A percentile compares a stretch with the other conserved stretches of the same genome.
phyloP scores from a whole-genome alignment of 2,113 vertebrate species.

The Microtus ochrogaster region DNA sequence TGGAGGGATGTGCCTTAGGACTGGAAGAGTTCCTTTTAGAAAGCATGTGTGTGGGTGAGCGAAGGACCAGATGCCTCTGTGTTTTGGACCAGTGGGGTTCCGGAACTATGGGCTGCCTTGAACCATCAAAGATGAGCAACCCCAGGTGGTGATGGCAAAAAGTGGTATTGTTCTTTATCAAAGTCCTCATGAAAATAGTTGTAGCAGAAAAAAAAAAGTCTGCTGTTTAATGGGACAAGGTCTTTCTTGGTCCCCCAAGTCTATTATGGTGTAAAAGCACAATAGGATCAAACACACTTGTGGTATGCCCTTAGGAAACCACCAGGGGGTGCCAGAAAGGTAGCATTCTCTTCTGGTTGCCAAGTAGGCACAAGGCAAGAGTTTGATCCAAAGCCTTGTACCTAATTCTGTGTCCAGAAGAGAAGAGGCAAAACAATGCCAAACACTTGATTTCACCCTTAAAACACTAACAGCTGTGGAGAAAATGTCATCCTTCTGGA shows the following conservation, averaged over 20 bases:
- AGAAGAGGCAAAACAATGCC: background rate
- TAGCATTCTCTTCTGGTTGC: background rate
- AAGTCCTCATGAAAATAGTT: conserved; percentile 10
- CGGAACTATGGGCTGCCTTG: background rate
- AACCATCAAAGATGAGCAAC: background rate
- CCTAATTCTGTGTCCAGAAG: background rate
- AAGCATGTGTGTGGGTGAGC: background rate
- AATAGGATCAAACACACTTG: background rate
- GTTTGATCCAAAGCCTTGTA: background rate
- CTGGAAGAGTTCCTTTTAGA: background rate
- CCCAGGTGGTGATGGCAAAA: background rate
- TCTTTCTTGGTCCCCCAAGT: background rate
- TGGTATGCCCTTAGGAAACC: background rate
- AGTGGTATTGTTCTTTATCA: background rate
- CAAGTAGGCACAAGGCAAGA: background rate
- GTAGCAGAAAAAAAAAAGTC: background rate
- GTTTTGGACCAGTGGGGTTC: background rate
- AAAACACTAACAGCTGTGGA: background rate
- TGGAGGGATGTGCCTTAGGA: background rate
- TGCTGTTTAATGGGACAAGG: background rate
- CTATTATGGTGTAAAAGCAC: background rate
- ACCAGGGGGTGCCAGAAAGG: background rate
- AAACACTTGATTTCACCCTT: background rate
- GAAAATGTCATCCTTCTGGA: background rate
- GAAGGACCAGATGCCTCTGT: background rate